A percentile compares a stretch with the other conserved stretches of the same genome.
Conservation (phyloP, 2,888 invertebrate species). For the Polyommatus icarus region DNA sequence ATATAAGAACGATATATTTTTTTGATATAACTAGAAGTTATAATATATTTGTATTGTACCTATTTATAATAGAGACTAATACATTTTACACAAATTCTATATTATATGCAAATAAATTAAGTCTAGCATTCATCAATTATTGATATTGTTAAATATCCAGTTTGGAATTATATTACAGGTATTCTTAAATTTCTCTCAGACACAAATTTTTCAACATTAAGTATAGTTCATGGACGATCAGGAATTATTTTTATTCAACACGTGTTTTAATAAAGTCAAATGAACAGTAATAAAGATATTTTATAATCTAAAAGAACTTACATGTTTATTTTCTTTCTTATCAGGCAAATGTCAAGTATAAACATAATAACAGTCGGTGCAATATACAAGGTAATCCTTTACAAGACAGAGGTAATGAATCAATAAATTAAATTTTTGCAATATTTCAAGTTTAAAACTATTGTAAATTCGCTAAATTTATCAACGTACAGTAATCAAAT, state of each 20-base stretch:
- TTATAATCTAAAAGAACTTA: neutral
- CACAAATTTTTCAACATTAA: neutral
- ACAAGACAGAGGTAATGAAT: neutral
- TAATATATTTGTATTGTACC: no score
- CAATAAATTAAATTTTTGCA: neutral
- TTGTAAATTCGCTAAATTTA: neutral
- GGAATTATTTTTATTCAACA: neutral
- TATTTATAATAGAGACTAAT: neutral
- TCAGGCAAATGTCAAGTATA: constrained; percentile 6
- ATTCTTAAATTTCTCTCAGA: neutral
- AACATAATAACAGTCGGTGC: neutral
- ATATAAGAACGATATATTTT: no score
- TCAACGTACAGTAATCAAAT: neutral
- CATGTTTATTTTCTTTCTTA: neutral
- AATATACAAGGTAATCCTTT: constrained; percentile 10
- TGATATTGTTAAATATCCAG: neutral
- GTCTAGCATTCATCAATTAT: neutral
- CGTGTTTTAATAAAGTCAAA: neutral
- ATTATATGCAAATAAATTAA: neutral
- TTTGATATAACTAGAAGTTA: no score
- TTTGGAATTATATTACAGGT: neutral
- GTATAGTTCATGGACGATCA: neutral
- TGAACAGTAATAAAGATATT: neutral
- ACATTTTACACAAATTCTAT: neutral
- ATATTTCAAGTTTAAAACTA: neutral